Evolutionary conservation across 1,140 invertebrate species (phyloP).

Genomic region (Samia ricini): DNA sequence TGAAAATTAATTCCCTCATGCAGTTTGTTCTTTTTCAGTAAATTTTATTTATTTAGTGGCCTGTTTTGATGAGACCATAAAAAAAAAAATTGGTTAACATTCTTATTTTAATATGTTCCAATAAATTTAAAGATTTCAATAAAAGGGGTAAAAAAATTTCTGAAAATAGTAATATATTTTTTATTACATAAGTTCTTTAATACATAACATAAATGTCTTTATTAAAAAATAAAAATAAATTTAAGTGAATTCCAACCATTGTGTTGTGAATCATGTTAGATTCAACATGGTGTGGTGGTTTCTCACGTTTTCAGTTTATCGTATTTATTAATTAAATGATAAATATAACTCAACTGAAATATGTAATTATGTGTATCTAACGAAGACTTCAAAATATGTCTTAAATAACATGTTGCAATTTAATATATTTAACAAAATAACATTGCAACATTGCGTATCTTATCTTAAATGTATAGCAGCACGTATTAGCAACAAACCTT

Average conservation of each 20-base stretch:
- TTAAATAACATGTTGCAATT: background rate
- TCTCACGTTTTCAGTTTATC: no score
- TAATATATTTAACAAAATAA: background rate
- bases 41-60: no score
- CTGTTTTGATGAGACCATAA: no score
- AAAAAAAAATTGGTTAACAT: no score
- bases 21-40: no score
- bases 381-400: background rate
- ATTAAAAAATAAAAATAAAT: background rate
- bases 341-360: no score
- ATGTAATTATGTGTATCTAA: background rate
- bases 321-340: no score
- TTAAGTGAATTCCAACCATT: background rate
- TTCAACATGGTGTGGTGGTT: background rate
- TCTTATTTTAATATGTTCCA: no score
- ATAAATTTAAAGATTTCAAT: background rate
- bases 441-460: background rate
- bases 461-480: slow-evolving; percentile 2
- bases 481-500: slow-evolving; percentile 22
- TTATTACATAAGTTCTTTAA: background rate
- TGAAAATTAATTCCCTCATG: no score
- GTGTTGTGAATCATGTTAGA: background rate
- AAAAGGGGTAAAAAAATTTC: background rate
- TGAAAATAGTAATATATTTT: background rate
- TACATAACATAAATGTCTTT: background rate